Evolutionary conservation across 1,140 invertebrate species (phyloP), one percentile per base, ranked within the genome.

Genomic region (Brachionus paranguensis): DNA sequence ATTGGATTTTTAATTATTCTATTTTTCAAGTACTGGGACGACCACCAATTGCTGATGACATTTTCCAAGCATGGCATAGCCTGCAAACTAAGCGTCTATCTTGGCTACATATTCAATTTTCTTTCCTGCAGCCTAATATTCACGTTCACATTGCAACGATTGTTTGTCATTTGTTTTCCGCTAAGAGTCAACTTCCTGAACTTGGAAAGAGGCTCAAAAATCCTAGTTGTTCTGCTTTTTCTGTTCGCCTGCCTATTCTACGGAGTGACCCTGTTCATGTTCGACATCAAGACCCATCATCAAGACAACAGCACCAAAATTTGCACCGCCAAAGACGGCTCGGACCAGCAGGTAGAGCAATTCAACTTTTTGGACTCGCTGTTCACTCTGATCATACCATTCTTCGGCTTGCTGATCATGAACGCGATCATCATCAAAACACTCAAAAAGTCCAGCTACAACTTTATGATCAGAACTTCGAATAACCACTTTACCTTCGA

Each of bases 161-260:
- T 81, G n/a, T 60, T 45, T 81, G 53, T 68, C n/a, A 81, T 81
- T 29, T 68, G 78, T 64, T 81, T 81, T 81, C 78, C 78, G 37
- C 29, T 81, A 2, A 8, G 64, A n/a, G 33, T 64, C 7, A 68
- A 81, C 24, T 64, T 81, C 41, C 27, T 81, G 20, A 60, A 81
- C 41, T 37, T 81, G n/a, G 78, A 81, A 68, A 24, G 53, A 2
- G 41, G 64, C 33, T 81, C 78, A 3, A 81, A 81, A 64, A 20
- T 81, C 14, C 27, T 81, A 24, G 64, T 81, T 10, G 20, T 68
- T 12, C n/a, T 60, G 4, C 33, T 81, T n/a, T 64, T 81, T 20
- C 8, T 81, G 24, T 60, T 81, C 27, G 78, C 37, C 12, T 33
- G 50, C 11, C 29, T 81, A 20, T 81, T 60, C 20, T 81, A 64